These are phyloP conservation scores for Oncopeltus fasciatus DNA, from an alignment of 1,140 invertebrate genomes.

Conservation along the genomic window DNA sequence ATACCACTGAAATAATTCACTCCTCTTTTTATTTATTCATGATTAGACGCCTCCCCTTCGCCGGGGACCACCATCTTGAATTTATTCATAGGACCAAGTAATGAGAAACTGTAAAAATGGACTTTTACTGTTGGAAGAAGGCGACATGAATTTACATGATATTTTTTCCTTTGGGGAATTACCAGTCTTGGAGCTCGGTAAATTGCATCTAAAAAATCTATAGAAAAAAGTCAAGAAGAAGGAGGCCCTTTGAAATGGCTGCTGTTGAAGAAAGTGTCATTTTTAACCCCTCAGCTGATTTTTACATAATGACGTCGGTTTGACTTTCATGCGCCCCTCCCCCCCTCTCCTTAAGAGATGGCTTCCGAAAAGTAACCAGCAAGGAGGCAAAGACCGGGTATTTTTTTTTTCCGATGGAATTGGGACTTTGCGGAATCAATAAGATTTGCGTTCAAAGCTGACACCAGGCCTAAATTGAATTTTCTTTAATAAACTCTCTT, in stretches of 20 bases:
- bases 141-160: slow-evolving; percentile 7
- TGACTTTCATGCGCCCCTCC: background rate
- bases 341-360: background rate
- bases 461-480: too few relatives aligned
- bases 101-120: slow-evolving; percentile 10
- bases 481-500: too few relatives aligned
- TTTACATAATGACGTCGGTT: slow-evolving; percentile 8
- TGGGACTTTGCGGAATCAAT: background rate
- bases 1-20: background rate
- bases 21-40: background rate
- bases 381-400: background rate
- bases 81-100: slow-evolving; percentile 1
- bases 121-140: background rate
- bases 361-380: slow-evolving; percentile 1
- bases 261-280: slow-evolving; percentile 1
- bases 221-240: background rate
- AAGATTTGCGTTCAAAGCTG: background rate
- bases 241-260: background rate
- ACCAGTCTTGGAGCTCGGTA: background rate
- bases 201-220: background rate
- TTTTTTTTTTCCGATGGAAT: background rate
- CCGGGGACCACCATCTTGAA: background rate
- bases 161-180: slow-evolving; percentile 5
- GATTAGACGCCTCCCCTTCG: background rate
- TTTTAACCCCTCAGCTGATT: slow-evolving; percentile 5